A percentile compares a stretch with the other conserved stretches of the same genome.
These are phyloP conservation scores for Dicentrarchus labrax DNA, from an alignment of 2,113 vertebrate species.

Conservation along the genomic window DNA sequence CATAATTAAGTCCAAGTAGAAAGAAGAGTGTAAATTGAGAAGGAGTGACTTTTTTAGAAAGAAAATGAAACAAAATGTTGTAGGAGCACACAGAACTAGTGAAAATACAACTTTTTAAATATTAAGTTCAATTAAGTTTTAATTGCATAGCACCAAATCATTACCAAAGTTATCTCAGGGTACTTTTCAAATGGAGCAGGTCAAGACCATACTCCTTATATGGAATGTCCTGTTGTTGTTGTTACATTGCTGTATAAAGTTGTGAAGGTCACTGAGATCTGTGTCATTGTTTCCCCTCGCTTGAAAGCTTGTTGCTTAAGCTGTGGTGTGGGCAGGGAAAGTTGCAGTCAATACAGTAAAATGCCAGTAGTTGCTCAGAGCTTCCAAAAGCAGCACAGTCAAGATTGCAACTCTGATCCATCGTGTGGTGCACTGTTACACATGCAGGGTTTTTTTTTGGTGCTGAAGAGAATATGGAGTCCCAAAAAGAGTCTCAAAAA, in stretches of 20 bases:
- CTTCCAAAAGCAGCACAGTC: constrained; percentile 7
- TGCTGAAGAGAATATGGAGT: background rate
- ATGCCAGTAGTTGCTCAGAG: constrained; percentile 29
- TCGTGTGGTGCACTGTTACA: background rate
- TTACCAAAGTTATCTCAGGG: too few species aligned
- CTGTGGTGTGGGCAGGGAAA: background rate
- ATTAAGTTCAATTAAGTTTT: background rate
- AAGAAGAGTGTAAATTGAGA: background rate
- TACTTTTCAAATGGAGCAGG: too few species aligned
- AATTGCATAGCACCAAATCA: too few species aligned
- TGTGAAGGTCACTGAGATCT: constrained; percentile 20
- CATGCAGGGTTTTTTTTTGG: background rate
- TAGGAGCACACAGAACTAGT: background rate
- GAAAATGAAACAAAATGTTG: background rate
- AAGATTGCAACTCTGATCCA: background rate
- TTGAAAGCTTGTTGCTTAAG: constrained; percentile 15
- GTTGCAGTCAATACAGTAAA: background rate
- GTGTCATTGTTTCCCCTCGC: background rate
- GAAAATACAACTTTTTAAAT: background rate
- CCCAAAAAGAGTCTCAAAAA: background rate
- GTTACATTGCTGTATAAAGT: background rate
- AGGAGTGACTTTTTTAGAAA: background rate
- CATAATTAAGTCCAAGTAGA: constrained; percentile 8
- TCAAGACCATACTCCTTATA: too few species aligned
- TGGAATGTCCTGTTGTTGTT: too few species aligned